Conservation (phyloP, 2,888 invertebrate genomes). For the Gortyna flavago region DNA sequence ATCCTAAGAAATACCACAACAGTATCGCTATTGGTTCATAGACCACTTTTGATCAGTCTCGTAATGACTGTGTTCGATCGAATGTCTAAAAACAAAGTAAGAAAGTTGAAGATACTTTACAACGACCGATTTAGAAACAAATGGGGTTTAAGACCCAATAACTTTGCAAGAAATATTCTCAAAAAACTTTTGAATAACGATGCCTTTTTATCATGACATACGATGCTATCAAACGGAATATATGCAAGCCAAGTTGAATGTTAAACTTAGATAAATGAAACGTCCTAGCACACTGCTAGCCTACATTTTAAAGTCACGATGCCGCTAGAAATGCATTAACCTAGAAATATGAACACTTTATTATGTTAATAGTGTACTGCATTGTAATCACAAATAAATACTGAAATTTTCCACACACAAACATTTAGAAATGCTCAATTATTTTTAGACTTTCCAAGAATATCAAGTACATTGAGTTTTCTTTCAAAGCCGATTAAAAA, state of each 20-base stretch:
- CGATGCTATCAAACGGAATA: slow-evolving; percentile 39
- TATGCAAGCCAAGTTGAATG: slow-evolving; percentile 25
- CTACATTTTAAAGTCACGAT: slow-evolving; percentile 27
- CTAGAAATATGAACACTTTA: slow-evolving; percentile 39
- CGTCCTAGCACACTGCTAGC: slow-evolving; percentile 14
- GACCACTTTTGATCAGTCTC: no score
- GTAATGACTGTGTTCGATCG: background rate
- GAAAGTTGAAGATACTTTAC: background rate
- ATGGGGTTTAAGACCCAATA: background rate
- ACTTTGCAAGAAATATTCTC: slow-evolving; percentile 5
- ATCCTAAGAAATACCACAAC: no score
- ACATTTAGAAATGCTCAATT: slow-evolving; percentile 23
- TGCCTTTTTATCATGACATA: slow-evolving; percentile 9
- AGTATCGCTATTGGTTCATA: no score
- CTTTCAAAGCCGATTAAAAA: slow-evolving; percentile 51
- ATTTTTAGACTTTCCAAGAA: slow-evolving; percentile 36
- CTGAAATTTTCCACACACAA: slow-evolving; percentile 45
- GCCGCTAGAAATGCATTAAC: slow-evolving; percentile 46
- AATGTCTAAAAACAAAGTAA: background rate
- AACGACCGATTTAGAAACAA: background rate
- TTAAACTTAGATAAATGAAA: slow-evolving; percentile 37
- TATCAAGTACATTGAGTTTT: slow-evolving; percentile 45
- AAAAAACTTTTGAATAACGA: slow-evolving; percentile 10
- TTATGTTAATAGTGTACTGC: slow-evolving; percentile 50
- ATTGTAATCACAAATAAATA: slow-evolving; percentile 53